Evolutionary conservation across 2,113 vertebrate species (phyloP).

Genomic region (Acrocephalus kingi): DNA sequence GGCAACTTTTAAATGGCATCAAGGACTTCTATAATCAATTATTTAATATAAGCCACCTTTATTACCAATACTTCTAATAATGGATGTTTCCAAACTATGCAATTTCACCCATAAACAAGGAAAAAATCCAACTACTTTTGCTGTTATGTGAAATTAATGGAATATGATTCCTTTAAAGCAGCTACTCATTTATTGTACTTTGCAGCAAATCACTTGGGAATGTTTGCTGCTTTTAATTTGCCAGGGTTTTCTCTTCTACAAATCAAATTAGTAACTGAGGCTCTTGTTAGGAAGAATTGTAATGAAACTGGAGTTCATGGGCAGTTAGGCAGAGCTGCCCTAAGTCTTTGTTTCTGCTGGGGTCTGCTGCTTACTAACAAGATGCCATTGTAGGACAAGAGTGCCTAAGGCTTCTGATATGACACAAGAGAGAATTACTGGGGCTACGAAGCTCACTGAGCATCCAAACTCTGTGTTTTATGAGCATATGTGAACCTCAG

Average conservation of each 20-base stretch:
- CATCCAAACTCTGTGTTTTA: conserved; percentile 33
- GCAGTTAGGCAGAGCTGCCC: conserved; percentile 18
- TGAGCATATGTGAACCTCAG: conserved; percentile 17
- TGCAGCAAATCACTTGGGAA: conserved; percentile 23
- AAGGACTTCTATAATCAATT: background rate
- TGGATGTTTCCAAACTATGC: background rate
- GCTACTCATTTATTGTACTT: conserved; percentile 25
- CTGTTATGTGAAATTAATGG: background rate
- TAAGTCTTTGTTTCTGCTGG: conserved; percentile 25
- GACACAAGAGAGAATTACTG: conserved; percentile 37
- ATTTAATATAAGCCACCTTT: background rate
- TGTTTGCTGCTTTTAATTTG: conserved; percentile 43
- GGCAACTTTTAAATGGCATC: background rate
- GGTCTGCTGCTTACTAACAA: conserved; percentile 52
- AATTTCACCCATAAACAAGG: background rate
- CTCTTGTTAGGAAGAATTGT: conserved; percentile 39
- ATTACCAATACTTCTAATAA: background rate
- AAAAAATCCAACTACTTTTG: background rate
- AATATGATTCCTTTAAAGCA: conserved; percentile 25
- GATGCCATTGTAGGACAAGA: conserved; percentile 15
- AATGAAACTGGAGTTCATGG: conserved; percentile 30
- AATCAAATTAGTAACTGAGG: conserved; percentile 46
- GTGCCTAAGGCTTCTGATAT: background rate
- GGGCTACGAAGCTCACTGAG: conserved; percentile 26
- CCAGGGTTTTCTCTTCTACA: conserved; percentile 29